Conservation (phyloP, 2,797 vertebrate genomes). For the Ctenopoma kingsleyae region DNA sequence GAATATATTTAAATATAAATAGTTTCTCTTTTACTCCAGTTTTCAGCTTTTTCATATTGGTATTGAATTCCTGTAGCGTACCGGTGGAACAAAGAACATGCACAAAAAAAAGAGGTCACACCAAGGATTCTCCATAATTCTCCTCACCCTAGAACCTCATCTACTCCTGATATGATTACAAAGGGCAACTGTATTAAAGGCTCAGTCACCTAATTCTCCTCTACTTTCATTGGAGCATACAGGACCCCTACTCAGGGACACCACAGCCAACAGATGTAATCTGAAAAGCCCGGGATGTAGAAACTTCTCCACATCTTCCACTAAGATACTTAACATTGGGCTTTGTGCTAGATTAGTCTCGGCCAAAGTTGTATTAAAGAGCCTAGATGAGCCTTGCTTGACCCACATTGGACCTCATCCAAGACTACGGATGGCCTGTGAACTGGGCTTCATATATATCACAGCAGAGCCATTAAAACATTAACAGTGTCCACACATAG, state of each 20-base stretch:
- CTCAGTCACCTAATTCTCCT: slow-evolving; percentile 78
- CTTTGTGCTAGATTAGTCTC: slow-evolving; percentile 84
- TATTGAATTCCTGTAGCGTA: background rate
- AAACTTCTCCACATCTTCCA: slow-evolving; percentile 79
- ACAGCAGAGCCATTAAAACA: slow-evolving; percentile 73
- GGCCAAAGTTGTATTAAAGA: slow-evolving; percentile 79
- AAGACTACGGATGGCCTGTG: slow-evolving; percentile 62
- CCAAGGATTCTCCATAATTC: slow-evolving; percentile 59
- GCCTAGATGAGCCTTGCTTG: slow-evolving; percentile 78
- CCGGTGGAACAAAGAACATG: slow-evolving; percentile 7
- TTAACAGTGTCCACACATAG: slow-evolving; percentile 73
- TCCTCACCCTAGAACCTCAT: slow-evolving; percentile 57
- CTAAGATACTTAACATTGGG: slow-evolving; percentile 80
- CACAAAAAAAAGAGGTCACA: slow-evolving; percentile 64
- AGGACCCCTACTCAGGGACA: slow-evolving; percentile 65
- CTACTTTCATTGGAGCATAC: slow-evolving; percentile 66
- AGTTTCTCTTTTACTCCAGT: background rate
- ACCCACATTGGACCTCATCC: slow-evolving; percentile 83
- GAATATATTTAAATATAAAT: background rate
- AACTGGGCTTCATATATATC: slow-evolving; percentile 68
- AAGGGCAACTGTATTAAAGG: slow-evolving; percentile 74
- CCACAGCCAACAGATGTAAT: slow-evolving; percentile 70
- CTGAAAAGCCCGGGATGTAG: slow-evolving; percentile 77
- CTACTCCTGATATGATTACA: slow-evolving; percentile 75
- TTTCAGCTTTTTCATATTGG: background rate